Percentiles rank a stretch among this genome's conserved stretches.
These are phyloP conservation scores for Tragelaphus buxtoni DNA, from an alignment of 2,113 vertebrate genomes.

Conservation along the genomic window DNA sequence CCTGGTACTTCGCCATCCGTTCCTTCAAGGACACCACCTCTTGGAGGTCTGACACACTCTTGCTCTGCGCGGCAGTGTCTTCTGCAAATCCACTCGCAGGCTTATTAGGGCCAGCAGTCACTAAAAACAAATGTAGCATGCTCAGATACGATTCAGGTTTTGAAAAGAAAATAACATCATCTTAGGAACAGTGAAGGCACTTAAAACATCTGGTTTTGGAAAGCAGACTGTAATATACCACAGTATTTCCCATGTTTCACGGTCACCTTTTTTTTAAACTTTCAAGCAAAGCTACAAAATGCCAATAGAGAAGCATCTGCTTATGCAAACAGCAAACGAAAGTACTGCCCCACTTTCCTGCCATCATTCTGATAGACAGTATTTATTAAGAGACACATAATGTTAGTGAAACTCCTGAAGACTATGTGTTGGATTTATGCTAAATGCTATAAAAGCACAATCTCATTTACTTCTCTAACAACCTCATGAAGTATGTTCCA, in stretches of 20 bases:
- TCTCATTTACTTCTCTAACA: no score
- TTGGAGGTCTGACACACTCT: slow-evolving; percentile 77
- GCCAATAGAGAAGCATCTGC: background rate
- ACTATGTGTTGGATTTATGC: background rate
- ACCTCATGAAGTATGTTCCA: no score
- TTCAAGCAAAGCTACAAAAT: background rate
- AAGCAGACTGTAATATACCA: background rate
- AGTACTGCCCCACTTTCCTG: background rate
- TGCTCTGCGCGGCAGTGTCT: slow-evolving; percentile 73
- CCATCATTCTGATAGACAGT: background rate
- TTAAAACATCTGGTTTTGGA: background rate
- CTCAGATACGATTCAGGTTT: background rate
- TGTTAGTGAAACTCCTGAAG: background rate
- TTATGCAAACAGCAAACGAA: background rate
- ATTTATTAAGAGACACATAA: background rate
- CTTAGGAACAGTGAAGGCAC: slow-evolving; percentile 22
- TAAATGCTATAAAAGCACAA: background rate
- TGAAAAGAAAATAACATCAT: slow-evolving; percentile 9
- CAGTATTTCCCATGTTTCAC: background rate
- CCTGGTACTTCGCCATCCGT: slow-evolving; percentile 90
- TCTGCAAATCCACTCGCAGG: slow-evolving; percentile 77
- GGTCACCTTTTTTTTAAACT: background rate
- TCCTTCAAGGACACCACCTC: slow-evolving; percentile 87
- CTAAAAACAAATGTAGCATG: slow-evolving; percentile 71
- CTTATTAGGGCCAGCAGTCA: slow-evolving; percentile 78